Percentiles rank a stretch among this genome's conserved stretches.
Evolutionary conservation across 1,140 invertebrate genomes (phyloP).

Genomic region (Acyrthosiphon pisum): DNA sequence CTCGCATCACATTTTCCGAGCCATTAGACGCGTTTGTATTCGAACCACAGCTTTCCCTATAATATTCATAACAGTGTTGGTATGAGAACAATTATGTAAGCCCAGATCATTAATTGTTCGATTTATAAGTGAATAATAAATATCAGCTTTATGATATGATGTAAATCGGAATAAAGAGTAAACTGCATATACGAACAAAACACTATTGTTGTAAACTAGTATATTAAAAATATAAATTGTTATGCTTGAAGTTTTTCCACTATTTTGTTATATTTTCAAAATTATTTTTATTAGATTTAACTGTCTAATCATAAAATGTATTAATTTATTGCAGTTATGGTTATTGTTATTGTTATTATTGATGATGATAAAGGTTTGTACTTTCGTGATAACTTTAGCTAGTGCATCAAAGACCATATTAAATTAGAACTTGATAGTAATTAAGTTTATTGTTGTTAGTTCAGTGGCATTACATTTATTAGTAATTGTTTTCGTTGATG

Average conservation of each 20-base stretch:
- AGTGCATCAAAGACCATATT: neutral
- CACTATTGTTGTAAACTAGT: neutral
- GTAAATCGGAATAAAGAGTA: neutral
- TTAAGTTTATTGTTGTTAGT: slow-evolving; percentile 6
- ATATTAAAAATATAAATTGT: neutral
- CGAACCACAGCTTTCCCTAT: neutral
- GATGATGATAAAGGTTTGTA: neutral
- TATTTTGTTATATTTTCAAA: neutral
- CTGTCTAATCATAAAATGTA: neutral
- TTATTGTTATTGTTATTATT: neutral
- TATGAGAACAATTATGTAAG: neutral
- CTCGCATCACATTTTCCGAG: neutral
- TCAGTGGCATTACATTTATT: neutral
- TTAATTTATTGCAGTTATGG: neutral
- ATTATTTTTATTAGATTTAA: neutral
- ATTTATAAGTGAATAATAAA: neutral
- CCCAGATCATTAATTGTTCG: neutral
- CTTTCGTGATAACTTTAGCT: neutral
- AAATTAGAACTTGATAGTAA: neutral
- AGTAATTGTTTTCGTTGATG: slow-evolving; percentile 17
- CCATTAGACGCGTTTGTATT: neutral
- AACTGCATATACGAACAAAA: neutral
- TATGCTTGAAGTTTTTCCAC: neutral
- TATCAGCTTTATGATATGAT: neutral
- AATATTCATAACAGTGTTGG: neutral